Evolutionary conservation across 2,797 vertebrate genomes (phyloP), one percentile per base, ranked within the genome.

Genomic region (Bryconaethiops microstoma): DNA sequence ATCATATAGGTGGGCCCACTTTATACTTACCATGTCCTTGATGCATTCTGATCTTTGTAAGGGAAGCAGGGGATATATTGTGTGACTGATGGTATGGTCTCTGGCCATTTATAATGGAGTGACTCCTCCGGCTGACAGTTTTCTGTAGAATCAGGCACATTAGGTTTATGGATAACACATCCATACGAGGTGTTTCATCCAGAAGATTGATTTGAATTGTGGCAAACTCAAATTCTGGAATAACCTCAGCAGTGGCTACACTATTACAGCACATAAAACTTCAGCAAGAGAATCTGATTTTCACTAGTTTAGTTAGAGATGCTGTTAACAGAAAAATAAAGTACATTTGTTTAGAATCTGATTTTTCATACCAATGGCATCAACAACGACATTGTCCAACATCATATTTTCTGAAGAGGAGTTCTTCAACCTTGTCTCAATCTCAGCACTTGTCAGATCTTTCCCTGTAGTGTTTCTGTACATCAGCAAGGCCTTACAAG

Each of bases 11-110:
- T 64, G 29, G 59, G 14, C 29, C 14, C 62, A 39, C 29, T 63
- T 52, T 39, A 8, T 40, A 40, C 91, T 92, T 90, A 99, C 97
- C 98, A 99, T 65, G 87, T 96, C 83, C 97, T 94, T 71, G 93
- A 94, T 45, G 94, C 92, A 40, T 78, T 95, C 82, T 93, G 92
- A 52, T 93, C 92, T 68, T 93, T 93, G 87, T 95, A 97, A 64
- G 92, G 94, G 16, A 93, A 93, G 87, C 97, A 99, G 2, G 90
- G 88, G 13, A 93, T 88, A 68, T 8, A 74, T 69, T 89, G 87
- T 1, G 91, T 94, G 48, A 93, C 78, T 7, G 87, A 93, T 0
- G 97, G 96, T 74, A 81, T 62, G 75, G 87, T 95, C 79, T 92
- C 87, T 0, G 93, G 92, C 98, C 98, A 99, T 10, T 62, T 84